Evolutionary conservation across 2,888 invertebrate genomes (phyloP).

Genomic region (Andrena chrysosceles): DNA sequence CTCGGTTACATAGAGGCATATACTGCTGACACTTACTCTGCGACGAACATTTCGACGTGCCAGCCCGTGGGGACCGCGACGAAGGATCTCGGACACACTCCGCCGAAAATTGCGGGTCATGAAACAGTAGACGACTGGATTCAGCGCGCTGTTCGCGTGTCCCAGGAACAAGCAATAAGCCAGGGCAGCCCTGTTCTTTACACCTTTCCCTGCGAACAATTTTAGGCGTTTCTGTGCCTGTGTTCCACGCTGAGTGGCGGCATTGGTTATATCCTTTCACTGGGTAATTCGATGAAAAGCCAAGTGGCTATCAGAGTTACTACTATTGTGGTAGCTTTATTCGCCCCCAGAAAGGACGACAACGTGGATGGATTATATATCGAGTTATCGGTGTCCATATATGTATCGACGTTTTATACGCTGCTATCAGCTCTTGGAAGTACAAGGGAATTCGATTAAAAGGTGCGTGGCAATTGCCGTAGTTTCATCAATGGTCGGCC

Average conservation of each 20-base stretch:
- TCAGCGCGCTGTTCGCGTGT: constrained; percentile 91
- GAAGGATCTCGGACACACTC: constrained; percentile 88
- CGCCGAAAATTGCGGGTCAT: constrained; percentile 91
- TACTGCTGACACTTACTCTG: constrained; percentile 72
- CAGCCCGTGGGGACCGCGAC: constrained; percentile 68
- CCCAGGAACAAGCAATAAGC: constrained; percentile 90
- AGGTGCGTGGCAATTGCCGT: neutral
- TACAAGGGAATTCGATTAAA: constrained; percentile 34
- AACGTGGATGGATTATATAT: neutral
- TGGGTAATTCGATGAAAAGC: constrained; percentile 11
- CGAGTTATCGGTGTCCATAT: neutral
- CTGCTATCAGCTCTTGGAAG: neutral
- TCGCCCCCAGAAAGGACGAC: neutral
- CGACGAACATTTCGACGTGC: constrained; percentile 68
- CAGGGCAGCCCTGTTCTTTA: constrained; percentile 84
- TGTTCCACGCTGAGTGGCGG: neutral
- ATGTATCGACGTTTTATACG: neutral
- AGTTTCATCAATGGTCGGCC: constrained; percentile 4
- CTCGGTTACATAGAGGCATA: neutral
- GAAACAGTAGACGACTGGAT: constrained; percentile 91
- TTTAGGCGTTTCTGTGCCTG: constrained; percentile 12
- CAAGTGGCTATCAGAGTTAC: neutral
- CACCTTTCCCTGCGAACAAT: constrained; percentile 69
- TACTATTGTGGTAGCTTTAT: neutral
- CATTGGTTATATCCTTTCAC: neutral